Evolutionary conservation across 2,888 invertebrate species (phyloP), one percentile per base, ranked within the genome.

Genomic region (Hypolimnas misippus): DNA sequence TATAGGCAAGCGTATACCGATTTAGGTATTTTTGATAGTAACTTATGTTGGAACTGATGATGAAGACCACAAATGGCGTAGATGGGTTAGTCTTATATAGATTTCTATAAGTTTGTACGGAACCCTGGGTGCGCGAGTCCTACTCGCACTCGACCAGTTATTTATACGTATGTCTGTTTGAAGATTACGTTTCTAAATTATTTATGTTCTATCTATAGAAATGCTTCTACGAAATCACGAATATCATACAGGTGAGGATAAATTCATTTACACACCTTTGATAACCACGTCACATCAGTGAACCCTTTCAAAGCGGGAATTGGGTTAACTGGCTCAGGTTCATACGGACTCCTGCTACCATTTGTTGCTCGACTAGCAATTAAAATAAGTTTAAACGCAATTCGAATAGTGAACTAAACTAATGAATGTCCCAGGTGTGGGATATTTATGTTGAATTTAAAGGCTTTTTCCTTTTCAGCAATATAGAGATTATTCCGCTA

Each of bases 291-390:
- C 53, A 46, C 46, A 38, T 16, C 25, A 46, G 35, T 35, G 38
- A 54, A 60, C 59, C 59, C 53, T 60, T 60, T 60, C 44, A 59
- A 44, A 29, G 33, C 21, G 44, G 53, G 53, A 60, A 60, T 60
- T 60, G 46, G 59, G 59, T 60, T 60, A 60, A 54, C 53, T 54
- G 53, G 46, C 53, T 25, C 25, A 59, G 53, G 59, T 53, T 59
- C 35, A 25, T 21, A 53, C 33, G 33, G 52, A 59, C 25, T 16
- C 53, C 44, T 14, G 14, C 25, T 29, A 7, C 7, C 25, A 25
- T 49, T 49, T 49, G 2, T 25, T 49, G 25, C 8, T 14, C 12
- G 25, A 44, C 19, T 44, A 1, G 44, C 19, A 19, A 12, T 3
- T 44, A 44, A 4, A 44, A 44, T 44, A 44, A 44, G 19, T 19